Percentiles rank a stretch among this genome's conserved stretches.
phyloP scores from a whole-genome alignment of 1,140 invertebrate genomes.

The Lasioglossum albipes region DNA sequence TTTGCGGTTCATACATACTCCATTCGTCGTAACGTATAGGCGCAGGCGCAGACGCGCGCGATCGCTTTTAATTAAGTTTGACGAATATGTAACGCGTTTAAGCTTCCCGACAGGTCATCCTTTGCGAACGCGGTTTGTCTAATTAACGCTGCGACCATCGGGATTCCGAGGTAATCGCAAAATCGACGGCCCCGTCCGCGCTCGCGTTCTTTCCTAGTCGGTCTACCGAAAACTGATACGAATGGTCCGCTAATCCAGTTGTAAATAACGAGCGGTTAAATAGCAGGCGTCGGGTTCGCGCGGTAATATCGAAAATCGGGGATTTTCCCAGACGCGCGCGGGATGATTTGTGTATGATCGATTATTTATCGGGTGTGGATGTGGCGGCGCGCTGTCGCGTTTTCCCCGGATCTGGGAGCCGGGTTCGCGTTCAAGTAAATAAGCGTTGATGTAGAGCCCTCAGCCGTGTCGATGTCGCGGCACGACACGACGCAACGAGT shows the following conservation, averaged over 20 bases:
- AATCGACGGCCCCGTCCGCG: not conserved
- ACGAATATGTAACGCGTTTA: no score
- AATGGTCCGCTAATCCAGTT: slow-evolving; percentile 41
- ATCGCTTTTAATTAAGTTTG: no score
- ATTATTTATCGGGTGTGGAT: slow-evolving; percentile 36
- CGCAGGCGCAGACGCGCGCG: no score
- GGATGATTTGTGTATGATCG: slow-evolving; percentile 44
- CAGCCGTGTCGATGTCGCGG: not conserved
- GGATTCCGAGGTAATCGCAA: slow-evolving; percentile 17
- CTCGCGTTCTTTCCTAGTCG: not conserved
- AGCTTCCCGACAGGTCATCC: no score
- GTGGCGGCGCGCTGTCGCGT: not conserved
- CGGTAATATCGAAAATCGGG: slow-evolving; percentile 48
- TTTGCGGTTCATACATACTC: no score
- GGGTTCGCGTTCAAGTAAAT: slow-evolving; percentile 6
- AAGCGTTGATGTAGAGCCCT: slow-evolving; percentile 21
- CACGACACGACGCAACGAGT: no score
- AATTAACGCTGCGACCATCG: slow-evolving; percentile 21
- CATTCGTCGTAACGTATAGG: no score
- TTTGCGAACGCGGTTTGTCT: not conserved
- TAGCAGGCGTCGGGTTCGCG: slow-evolving; percentile 9
- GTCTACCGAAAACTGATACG: slow-evolving; percentile 12
- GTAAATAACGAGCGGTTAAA: slow-evolving; percentile 46
- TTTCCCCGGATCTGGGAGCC: not conserved
- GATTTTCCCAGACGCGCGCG: not conserved